Evolutionary conservation across 2,888 invertebrate species (phyloP), one percentile per base, ranked within the genome.

Genomic region (Sarcophaga rosellei): DNA sequence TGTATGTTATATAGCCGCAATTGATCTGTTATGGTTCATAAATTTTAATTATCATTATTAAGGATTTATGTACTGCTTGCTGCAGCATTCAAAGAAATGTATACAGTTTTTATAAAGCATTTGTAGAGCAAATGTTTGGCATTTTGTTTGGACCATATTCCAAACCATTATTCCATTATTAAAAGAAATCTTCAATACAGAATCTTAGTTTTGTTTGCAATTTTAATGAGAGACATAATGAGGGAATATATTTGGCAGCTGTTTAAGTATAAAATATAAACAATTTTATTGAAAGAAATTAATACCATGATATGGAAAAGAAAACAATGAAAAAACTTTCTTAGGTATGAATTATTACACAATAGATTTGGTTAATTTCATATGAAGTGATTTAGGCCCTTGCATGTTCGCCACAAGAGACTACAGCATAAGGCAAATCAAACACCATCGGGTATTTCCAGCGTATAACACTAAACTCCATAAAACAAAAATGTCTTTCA

Each of bases 1-100:
- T 47, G 15, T 35, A 35, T 70, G 25, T 23, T 23, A 53, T 53
- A 10, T 11, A 57, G 1, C 44, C 15, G 74, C 78, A 78, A 62
- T 20, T 62, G 80, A 61, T 68, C 44, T 59, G 69, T 15, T 57
- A 4, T 62, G 25, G 74, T 69, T 35, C 21, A 81, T 85, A 85
- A 81, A 81, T 81, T 81, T 81, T 81, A 85, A 85, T 85, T 85
- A 85, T 69, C 69, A n/a, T 77, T 73, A 77, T 74, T 81, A 78
- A 81, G 74, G 85, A 85, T 81, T 81, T 81, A 81, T 85, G 63
- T 76, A 74, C 83, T 84, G 35, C 11, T 47, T 76, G 63, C 78
- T 84, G 21, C 11, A 62, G n/a, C 11, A 62, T 57, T 62, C 15
- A 72, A 72, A 66, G 68, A 70, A 76, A 75, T 70, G 65, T 72